Percentiles rank a stretch among this genome's conserved stretches.
These are phyloP conservation scores for Lysandra coridon DNA, from an alignment of 2,888 invertebrate genomes.

Conservation along the genomic window DNA sequence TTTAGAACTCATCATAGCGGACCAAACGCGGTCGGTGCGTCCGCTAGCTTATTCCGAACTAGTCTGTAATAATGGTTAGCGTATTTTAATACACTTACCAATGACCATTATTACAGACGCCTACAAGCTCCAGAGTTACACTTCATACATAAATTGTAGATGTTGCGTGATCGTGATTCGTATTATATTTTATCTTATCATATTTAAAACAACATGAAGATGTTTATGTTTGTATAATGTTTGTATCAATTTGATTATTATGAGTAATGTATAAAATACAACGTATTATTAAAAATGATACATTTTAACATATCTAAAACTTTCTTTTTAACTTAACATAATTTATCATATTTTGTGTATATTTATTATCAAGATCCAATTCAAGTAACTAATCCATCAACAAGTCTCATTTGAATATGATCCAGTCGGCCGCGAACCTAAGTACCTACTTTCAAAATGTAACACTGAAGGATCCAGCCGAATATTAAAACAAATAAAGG, in stretches of 20 bases:
- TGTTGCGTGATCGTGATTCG: neutral
- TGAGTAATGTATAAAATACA: no score
- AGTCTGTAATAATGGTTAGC: neutral
- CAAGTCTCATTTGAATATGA: neutral
- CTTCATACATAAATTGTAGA: neutral
- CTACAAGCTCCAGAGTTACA: neutral
- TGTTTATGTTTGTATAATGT: no score
- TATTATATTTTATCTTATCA: neutral
- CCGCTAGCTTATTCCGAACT: neutral
- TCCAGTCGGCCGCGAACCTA: neutral
- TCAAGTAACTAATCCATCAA: no score
- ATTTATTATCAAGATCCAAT: no score
- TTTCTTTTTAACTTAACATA: no score
- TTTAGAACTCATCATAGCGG: conserved; percentile 6
- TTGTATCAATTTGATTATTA: no score
- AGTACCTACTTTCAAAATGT: neutral
- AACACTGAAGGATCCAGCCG: neutral
- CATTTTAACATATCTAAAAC: no score
- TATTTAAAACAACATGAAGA: neutral
- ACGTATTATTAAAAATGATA: no score
- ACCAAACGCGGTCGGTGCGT: conserved; percentile 4
- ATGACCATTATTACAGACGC: neutral
- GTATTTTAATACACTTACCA: neutral
- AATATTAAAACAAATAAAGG: neutral
- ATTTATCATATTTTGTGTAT: no score